Base-by-base conservation (phyloP, 2,888 invertebrate species). In the Dexiosoma caninum region DNA sequence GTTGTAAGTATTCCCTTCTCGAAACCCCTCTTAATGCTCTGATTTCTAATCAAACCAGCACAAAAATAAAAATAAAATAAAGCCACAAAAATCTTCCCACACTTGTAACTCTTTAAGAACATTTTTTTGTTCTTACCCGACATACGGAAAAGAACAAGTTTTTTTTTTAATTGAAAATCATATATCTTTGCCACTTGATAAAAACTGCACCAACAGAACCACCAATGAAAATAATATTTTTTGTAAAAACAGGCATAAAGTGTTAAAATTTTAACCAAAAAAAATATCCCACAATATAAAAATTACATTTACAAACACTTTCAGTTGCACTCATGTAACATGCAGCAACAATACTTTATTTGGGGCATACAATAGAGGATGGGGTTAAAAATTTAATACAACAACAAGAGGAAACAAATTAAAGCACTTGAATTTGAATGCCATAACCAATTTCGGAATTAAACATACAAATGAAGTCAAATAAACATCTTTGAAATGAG, bases 171-270 rank as follows among this genome's bases (percentile, higher is more conserved):
- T 78, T 81, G 78, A 81, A 81, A 81, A 78, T 81, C 78, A 78
- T 81, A 78, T 70, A 81, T 78, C 74, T 81, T 81, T 75, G 78
- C 70, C 78, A 81, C 77, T 81, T 77, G 81, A 81, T 81, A 81
- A 67, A 60, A 77, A 57, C 55, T 64, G 57, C 55, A 66, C 30
- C 66, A 66, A 12, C 35, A 32, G 59, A 78, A 78, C 80, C 80
- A 76, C 66, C 62, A 78, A 72, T 69, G 69, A 74, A 79, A 74
- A 64, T 57, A 57, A 64, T 66, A 69, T 55, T n/a, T n/a, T n/a
- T n/a, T 62, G 35, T 62, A 27, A 55, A 74, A 74, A 69, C 16
- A n/a, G 37, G 71, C 71, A 76, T 71, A 81, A 81, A 81, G 80
- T 81, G 80, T 81, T 72, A 81, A 76, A 80, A 62, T 46, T 76